Evolutionary conservation across 30 jellyfish, hydroid and myxozoan species (phyloP), one percentile per base, ranked within the genome.

Genomic region (Chironex yamaguchii): DNA sequence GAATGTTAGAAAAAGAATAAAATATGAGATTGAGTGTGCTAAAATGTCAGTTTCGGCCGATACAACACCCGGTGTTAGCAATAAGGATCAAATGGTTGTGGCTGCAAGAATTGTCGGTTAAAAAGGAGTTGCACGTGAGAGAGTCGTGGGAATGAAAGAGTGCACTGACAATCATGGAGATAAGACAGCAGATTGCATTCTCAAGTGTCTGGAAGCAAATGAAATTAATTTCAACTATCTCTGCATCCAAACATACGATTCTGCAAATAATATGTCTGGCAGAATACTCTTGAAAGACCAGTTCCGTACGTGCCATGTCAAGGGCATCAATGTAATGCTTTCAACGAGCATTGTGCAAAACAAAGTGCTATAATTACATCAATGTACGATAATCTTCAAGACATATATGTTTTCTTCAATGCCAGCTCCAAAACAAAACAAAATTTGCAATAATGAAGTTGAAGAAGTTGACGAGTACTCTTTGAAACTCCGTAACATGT

Each of bases 251-350:
- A 70, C 84, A 31, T 70, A 70, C 76, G 84, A 70, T 70, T 70
- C 36, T 70, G 84, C 84, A 2, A 9, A 22, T 9, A 3, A 24
- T 3, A 70, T 70, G 84, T 70, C 84, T 2, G 84, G 84, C 20
- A 31, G 84, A 34, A 35, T 48, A 72, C 51, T 17, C 49, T 72
- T 4, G 86, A 72, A 14, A 36, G 86, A 72, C 17, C 79, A 12
- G 86, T 48, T 9, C 86, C 86, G 12, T 72, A 36, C 48, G 51
- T 72, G 20, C 86, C 86, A 24, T 72, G 86, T 72, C 86, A 72
- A 51, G 86, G 86, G 48, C 76, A 72, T 33, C 72, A 67, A 69
- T 69, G 67, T 20, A 69, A 69, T 26, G 29, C 79, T 26, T 72
- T 72, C 29, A 72, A 72, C 32, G 86, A 72, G 86, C 86, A 72